Evolutionary conservation across 2,797 vertebrate genomes (phyloP).

Genomic region (Falco naumanni): DNA sequence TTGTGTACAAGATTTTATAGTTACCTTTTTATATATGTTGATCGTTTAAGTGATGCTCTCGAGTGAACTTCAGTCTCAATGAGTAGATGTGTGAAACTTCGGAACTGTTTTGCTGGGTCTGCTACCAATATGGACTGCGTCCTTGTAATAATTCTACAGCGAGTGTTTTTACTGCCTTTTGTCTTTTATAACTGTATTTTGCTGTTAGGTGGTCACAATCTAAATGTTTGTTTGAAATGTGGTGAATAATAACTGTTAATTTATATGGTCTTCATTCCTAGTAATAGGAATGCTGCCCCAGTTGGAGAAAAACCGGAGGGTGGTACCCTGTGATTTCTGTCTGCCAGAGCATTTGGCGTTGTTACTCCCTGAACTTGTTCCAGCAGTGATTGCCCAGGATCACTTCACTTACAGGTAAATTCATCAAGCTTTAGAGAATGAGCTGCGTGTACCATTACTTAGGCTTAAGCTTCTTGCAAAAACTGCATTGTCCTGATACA

Average conservation of each 20-base stretch:
- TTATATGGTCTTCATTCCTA: neutral
- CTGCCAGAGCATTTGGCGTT: neutral
- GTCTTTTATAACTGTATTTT: neutral
- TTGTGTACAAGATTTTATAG: constrained; percentile 23
- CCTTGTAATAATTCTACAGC: neutral
- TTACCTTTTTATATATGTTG: neutral
- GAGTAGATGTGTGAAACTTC: neutral
- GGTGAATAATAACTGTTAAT: neutral
- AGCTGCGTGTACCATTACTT: neutral
- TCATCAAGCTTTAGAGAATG: neutral
- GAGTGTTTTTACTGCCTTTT: neutral
- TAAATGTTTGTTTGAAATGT: neutral
- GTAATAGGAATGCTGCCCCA: neutral
- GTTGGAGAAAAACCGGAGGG: neutral
- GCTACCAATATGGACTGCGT: neutral
- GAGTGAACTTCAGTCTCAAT: neutral
- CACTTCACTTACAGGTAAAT: neutral
- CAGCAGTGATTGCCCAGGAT: neutral
- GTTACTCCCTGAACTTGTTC: neutral
- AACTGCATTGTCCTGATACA: neutral
- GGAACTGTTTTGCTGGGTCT: neutral
- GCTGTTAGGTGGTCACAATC: neutral
- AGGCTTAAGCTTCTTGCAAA: neutral
- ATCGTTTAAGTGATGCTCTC: neutral
- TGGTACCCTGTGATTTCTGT: neutral